phyloP scores from a whole-genome alignment of 2,113 vertebrate species.

The Numida meleagris region DNA sequence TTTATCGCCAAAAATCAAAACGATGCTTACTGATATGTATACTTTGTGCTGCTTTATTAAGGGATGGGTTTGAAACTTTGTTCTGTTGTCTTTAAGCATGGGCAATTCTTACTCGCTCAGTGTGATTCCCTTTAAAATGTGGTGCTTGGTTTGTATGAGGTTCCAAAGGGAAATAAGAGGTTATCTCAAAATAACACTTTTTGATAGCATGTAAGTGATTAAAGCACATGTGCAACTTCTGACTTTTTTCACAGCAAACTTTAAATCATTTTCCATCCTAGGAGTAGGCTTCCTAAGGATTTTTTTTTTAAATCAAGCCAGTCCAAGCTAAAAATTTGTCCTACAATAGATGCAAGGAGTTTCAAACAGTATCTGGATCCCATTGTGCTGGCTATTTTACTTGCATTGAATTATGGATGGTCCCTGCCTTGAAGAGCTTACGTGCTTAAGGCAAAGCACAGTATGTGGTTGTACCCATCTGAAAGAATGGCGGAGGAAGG shows the following conservation, averaged over 20 bases:
- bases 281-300: background rate
- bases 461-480: constrained; percentile 70
- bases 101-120: background rate
- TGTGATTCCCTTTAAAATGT: background rate
- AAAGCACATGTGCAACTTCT: background rate
- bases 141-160: background rate
- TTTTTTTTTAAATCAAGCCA: background rate
- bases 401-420: constrained; percentile 66
- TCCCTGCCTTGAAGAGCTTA: constrained; percentile 64
- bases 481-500: constrained; percentile 70
- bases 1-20: background rate
- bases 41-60: background rate
- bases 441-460: constrained; percentile 70
- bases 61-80: background rate
- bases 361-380: constrained; percentile 38
- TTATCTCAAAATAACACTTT: background rate
- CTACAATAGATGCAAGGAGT: background rate
- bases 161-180: background rate
- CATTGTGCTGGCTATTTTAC: constrained; percentile 42
- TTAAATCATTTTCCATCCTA: background rate
- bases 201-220: background rate
- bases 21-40: background rate
- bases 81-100: background rate
- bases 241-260: background rate
- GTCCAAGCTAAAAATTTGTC: background rate